phyloP scores from a whole-genome alignment of 2,888 invertebrate species.

The Macrophya alboannulata region DNA sequence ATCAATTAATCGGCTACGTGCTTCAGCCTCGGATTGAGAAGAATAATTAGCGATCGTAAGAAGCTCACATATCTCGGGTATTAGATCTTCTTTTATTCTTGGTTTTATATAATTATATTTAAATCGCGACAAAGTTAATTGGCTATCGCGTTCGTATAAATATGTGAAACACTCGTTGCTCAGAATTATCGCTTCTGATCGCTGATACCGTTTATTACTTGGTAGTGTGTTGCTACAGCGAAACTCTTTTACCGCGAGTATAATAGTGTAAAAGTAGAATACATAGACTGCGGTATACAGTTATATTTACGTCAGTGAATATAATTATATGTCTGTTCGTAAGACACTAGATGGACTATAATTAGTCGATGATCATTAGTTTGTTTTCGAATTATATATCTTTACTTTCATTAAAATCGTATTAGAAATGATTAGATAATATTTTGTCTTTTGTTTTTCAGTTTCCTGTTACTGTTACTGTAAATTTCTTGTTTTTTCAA shows the following conservation, averaged over 20 bases:
- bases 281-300: neutral
- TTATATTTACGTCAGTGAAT: constrained; percentile 25
- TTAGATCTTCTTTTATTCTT: neutral
- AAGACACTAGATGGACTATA: neutral
- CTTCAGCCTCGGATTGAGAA: constrained; percentile 2
- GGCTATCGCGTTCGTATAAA: neutral
- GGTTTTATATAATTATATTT: neutral
- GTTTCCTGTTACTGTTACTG: neutral
- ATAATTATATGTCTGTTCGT: neutral
- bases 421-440: constrained; percentile 11
- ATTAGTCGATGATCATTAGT: neutral
- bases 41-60: neutral
- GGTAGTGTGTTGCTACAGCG: neutral
- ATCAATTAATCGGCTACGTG: constrained; percentile 28
- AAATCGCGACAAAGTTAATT: neutral
- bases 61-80: neutral
- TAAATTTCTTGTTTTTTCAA: neutral
- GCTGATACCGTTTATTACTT: neutral
- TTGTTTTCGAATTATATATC: neutral
- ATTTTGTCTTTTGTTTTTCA: neutral
- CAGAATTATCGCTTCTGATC: neutral
- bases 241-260: too few relatives aligned
- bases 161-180: constrained; percentile 24
- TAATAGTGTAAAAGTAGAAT: neutral
- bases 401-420: neutral